Percentiles rank a stretch among this genome's conserved stretches.
phyloP scores from a whole-genome alignment of 1,140 invertebrate genomes.

The Ctenoplectra terminalis region DNA sequence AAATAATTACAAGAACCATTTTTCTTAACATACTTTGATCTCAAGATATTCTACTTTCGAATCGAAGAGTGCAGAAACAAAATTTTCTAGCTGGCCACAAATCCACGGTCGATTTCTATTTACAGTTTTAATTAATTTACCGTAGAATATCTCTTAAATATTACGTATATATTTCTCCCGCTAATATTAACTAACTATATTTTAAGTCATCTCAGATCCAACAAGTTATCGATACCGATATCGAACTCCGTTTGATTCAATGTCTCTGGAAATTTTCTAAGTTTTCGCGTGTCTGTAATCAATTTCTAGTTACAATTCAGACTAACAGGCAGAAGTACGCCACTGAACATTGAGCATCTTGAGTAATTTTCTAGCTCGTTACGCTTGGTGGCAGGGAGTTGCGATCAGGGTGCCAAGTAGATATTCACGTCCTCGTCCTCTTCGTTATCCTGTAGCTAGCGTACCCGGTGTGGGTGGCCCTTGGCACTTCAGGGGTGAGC shows the following conservation, averaged over 20 bases:
- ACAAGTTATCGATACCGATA: no score
- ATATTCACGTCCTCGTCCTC: conserved; percentile 70
- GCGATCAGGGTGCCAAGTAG: conserved; percentile 65
- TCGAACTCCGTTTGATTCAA: no score
- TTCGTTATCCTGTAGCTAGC: conserved; percentile 74
- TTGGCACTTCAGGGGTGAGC: conserved; percentile 79
- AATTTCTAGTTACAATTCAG: background rate
- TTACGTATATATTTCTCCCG: background rate
- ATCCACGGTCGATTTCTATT: no score
- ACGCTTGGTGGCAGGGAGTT: conserved; percentile 76
- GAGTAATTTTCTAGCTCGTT: conserved; percentile 79
- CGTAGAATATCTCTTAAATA: no score
- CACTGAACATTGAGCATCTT: conserved; percentile 44
- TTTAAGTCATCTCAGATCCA: background rate
- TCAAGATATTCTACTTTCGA: background rate
- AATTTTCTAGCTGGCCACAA: no score
- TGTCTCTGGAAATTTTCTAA: background rate
- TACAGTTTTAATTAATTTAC: no score
- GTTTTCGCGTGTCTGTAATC: background rate
- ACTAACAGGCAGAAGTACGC: conserved; percentile 3
- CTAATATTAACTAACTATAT: background rate
- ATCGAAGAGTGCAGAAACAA: no score
- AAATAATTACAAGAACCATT: background rate
- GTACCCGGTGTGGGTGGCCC: conserved; percentile 71
- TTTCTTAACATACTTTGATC: background rate